Percentiles rank a stretch among this genome's conserved stretches.
Evolutionary conservation across 2,888 invertebrate species (phyloP).

Genomic region (Tigriopus californicus): DNA sequence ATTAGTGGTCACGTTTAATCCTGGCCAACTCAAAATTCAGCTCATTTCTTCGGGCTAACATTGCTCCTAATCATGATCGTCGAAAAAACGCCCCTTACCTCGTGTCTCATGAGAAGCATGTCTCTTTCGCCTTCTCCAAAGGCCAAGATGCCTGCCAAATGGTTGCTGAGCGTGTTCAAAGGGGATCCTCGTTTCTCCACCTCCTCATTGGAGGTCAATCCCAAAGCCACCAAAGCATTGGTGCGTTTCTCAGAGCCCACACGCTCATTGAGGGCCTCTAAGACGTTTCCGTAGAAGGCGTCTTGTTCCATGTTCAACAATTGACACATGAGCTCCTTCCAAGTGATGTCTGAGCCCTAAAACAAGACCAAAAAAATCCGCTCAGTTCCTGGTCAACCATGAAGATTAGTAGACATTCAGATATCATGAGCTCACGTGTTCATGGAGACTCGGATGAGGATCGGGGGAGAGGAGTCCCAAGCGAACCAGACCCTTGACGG

Average conservation of each 20-base stretch:
- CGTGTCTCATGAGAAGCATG: slow-evolving; percentile 79
- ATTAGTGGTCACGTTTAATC: not conserved
- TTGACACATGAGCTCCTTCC: slow-evolving; percentile 70
- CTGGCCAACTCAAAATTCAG: too few relatives aligned
- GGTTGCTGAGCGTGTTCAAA: slow-evolving; percentile 62
- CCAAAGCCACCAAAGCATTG: slow-evolving; percentile 62
- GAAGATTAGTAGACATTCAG: not conserved
- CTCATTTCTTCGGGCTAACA: too few relatives aligned
- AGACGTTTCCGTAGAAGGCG: slow-evolving; percentile 82
- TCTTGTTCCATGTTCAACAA: slow-evolving; percentile 65
- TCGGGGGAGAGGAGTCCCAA: slow-evolving; percentile 70
- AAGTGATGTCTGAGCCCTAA: slow-evolving; percentile 84
- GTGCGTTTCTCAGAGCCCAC: slow-evolving; percentile 44
- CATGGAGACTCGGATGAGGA: slow-evolving; percentile 69
- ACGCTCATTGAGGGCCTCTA: slow-evolving; percentile 56
- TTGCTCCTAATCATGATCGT: not conserved
- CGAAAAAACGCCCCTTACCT: slow-evolving; percentile 25
- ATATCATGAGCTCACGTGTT: too few relatives aligned
- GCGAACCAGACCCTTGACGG: slow-evolving; percentile 64
- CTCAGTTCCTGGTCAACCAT: too few relatives aligned
- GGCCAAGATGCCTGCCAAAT: slow-evolving; percentile 23
- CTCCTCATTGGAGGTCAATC: slow-evolving; percentile 60
- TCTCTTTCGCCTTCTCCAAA: slow-evolving; percentile 62
- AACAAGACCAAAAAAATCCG: slow-evolving; percentile 33
- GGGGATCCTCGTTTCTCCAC: slow-evolving; percentile 69